Evolutionary conservation across 1,140 invertebrate genomes (phyloP), one percentile per base, ranked within the genome.

Genomic region (Apis dorsata): DNA sequence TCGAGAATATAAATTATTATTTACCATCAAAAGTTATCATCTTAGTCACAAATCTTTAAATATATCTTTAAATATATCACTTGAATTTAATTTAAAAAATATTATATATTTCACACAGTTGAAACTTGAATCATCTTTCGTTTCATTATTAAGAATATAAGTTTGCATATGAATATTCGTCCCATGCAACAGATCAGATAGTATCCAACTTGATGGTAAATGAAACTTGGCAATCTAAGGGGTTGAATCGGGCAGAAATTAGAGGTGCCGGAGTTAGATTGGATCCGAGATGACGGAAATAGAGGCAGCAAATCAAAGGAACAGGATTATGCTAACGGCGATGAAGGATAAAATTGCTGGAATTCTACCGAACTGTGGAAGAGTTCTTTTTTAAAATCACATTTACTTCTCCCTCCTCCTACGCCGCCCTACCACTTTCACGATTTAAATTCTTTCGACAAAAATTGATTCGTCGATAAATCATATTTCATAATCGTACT

Each of bases 281-380:
- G 80, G 79, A 76, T 80, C 62, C 57, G 53, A 78, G 71, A 83
- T 83, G 77, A 85, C 84, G 84, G 66, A 74, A 82, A 83, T 76
- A 53, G 83, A 83, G 60, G 51, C 73, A 19, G 80, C 73, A 69
- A 77, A 76, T 76, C 63, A 65, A 69, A 82, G 73, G 57, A 82
- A 82, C 80, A 59, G 17, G 55, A 82, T 82, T 82, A 82, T 69
- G 55, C 55, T 15, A 34, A 34, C 24, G 19, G 55, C 65, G 55
- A 69, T 69, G 65, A 51, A 17, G 63, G 44, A 82, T 77, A 60
- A 82, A 76, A 77, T 86, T 81, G 75, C 73, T 57, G 53, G 57
- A 49, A 74, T 60, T 44, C 57, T 21, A 19, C 12, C 11, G 15
- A 59, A 62, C 21, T 34, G 34, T 44, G 63, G 72, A 63, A 66